These are phyloP conservation scores for Uloborus diversus DNA, from an alignment of 1,140 invertebrate species.

Conservation along the genomic window DNA sequence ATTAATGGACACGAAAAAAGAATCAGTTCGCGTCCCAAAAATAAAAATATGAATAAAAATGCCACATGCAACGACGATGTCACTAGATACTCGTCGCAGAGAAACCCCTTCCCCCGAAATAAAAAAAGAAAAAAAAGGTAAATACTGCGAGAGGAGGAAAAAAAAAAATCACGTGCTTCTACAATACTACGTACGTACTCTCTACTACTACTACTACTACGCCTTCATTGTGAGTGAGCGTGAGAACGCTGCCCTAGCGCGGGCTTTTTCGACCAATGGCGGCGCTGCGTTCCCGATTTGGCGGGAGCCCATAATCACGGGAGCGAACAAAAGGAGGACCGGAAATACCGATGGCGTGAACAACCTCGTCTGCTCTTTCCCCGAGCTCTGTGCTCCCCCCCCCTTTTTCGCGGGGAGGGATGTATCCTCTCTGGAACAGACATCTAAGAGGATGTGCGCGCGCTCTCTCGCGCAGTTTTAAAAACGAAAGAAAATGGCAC, in stretches of 20 bases:
- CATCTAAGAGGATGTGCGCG: not conserved
- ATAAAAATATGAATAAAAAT: too few relatives aligned
- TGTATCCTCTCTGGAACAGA: not conserved
- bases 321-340: conserved; percentile 14
- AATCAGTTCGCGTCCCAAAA: too few relatives aligned
- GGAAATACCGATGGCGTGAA: conserved; percentile 14
- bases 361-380: conserved; percentile 14
- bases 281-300: not conserved
- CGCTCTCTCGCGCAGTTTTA: not conserved
- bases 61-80: too few relatives aligned
- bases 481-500: not conserved
- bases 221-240: not conserved
- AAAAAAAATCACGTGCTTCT: conserved; percentile 4
- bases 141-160: not conserved
- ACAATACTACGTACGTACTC: not conserved
- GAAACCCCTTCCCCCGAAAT: not conserved
- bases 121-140: not conserved
- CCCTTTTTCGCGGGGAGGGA: not conserved
- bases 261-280: not conserved
- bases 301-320: not conserved
- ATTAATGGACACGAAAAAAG: too few relatives aligned
- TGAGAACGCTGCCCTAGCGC: not conserved
- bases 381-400: not conserved
- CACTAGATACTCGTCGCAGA: too few relatives aligned
- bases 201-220: conserved; percentile 12